Conservation (phyloP, 2,113 vertebrate genomes). For the Morone chrysops region DNA sequence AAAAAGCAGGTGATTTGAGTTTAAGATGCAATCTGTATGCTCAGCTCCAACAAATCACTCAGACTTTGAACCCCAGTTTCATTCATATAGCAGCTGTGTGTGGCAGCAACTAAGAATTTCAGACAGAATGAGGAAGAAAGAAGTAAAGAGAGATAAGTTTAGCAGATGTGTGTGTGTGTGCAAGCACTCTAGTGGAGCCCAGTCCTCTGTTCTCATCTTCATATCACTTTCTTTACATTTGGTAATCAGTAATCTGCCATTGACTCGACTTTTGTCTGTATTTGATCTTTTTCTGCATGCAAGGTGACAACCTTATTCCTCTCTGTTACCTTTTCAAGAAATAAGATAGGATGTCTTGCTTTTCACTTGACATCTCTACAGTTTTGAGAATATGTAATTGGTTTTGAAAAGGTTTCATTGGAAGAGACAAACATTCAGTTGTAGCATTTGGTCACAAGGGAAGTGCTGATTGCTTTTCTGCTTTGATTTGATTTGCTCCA, state of each 20-base stretch:
- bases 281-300: neutral
- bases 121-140: neutral
- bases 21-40: conserved; percentile 58
- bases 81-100: conserved; percentile 33
- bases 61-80: conserved; percentile 59
- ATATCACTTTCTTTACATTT: neutral
- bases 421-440: neutral
- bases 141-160: conserved; percentile 1
- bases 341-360: neutral
- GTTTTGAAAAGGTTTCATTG: conserved; percentile 17
- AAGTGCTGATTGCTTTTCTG: conserved; percentile 31
- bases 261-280: neutral
- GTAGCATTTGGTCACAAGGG: neutral
- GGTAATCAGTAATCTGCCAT: neutral
- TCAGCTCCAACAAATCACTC: conserved; percentile 55
- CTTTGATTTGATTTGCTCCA: conserved; percentile 39
- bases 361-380: neutral
- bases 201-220: conserved; percentile 5
- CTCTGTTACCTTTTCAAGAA: neutral
- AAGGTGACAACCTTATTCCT: neutral
- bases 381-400: neutral
- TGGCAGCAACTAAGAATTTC: conserved; percentile 18
- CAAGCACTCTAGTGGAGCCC: neutral
- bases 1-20: conserved; percentile 50
- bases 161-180: conserved; percentile 10